Conservation (phyloP, 2,888 invertebrate species). For the Callosobruchus maculatus region DNA sequence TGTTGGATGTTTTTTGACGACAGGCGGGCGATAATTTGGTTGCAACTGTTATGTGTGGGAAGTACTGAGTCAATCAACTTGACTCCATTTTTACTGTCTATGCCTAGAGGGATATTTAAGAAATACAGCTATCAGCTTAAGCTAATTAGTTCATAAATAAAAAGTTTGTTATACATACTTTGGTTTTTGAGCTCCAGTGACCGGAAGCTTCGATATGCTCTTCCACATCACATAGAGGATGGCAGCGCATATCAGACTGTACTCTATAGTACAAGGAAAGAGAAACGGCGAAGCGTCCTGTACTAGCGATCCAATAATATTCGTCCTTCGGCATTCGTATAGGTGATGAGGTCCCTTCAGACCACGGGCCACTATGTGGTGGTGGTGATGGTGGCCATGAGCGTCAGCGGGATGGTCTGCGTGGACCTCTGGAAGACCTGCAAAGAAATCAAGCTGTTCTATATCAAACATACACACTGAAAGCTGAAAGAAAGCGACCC, state of each 20-base stretch:
- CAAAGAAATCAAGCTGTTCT: constrained; percentile 7
- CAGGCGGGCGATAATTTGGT: too few relatives aligned
- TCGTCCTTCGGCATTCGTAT: constrained; percentile 83
- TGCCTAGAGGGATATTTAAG: too few relatives aligned
- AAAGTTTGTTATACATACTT: too few relatives aligned
- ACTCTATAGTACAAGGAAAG: constrained; percentile 93
- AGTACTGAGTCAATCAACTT: too few relatives aligned
- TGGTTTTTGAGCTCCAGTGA: constrained; percentile 22
- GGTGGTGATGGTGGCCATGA: constrained; percentile 56
- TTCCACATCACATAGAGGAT: constrained; percentile 97
- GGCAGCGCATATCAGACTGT: constrained; percentile 93
- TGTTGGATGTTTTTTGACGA: too few relatives aligned
- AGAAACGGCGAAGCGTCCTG: constrained; percentile 60
- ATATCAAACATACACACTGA: too few relatives aligned
- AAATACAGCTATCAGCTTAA: too few relatives aligned
- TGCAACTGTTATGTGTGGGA: too few relatives aligned
- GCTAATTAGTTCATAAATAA: too few relatives aligned
- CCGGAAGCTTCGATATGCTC: constrained; percentile 69
- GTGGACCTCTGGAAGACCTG: constrained; percentile 38
- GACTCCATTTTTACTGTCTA: too few relatives aligned
- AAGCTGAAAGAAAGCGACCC: too few relatives aligned
- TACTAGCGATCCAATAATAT: constrained; percentile 78
- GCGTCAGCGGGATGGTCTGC: constrained; percentile 42
- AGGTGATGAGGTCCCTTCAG: constrained; percentile 83
- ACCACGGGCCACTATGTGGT: constrained; percentile 70